Conservation (phyloP, 2,797 vertebrate species). For the Anisognathus igniventris region DNA sequence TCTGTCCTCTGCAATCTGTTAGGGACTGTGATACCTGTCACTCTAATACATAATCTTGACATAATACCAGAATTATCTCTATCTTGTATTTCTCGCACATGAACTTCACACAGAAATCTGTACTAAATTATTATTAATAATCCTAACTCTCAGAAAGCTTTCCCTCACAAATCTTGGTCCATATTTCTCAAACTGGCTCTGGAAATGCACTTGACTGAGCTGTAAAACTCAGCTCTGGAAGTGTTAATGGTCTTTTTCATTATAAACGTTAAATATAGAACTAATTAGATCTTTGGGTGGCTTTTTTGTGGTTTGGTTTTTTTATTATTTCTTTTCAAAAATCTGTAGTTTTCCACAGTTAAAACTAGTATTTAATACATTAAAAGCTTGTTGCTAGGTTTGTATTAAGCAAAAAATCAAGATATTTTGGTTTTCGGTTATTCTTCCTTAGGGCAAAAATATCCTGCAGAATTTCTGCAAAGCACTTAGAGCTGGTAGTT, state of each 20-base stretch:
- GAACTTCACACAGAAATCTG: not conserved
- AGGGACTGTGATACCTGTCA: constrained; percentile 20
- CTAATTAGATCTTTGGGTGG: not conserved
- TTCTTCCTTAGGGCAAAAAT: not conserved
- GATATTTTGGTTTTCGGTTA: not conserved
- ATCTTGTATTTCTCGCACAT: not conserved
- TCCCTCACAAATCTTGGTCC: not conserved
- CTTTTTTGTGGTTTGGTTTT: not conserved
- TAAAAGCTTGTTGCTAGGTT: not conserved
- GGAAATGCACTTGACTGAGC: not conserved
- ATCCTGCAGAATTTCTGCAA: not conserved
- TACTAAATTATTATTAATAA: not conserved
- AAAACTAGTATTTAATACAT: not conserved
- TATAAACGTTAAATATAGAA: not conserved
- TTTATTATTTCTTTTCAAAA: not conserved
- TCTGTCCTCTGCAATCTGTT: not conserved
- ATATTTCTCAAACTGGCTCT: not conserved
- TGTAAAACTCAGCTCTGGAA: not conserved
- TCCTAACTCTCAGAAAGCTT: not conserved
- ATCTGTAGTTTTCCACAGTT: not conserved
- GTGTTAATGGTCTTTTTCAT: not conserved
- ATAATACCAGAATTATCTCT: constrained; percentile 27
- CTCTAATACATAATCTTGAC: not conserved
- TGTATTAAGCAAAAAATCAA: not conserved
- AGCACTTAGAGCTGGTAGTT: not conserved